Evolutionary conservation across 2,797 vertebrate species (phyloP).

Genomic region (Oreochromis grahami): DNA sequence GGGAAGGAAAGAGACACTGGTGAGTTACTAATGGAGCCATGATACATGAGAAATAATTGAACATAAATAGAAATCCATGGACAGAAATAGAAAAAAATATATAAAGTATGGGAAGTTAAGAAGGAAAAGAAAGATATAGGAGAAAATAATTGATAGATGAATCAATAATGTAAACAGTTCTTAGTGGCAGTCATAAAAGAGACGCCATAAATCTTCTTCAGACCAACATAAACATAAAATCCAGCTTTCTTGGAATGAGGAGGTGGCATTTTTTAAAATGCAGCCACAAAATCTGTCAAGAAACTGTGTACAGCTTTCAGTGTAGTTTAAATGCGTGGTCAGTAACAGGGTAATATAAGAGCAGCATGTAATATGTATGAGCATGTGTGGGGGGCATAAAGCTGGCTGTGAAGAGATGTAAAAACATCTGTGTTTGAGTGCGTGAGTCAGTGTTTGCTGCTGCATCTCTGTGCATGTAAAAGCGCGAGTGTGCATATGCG

Average conservation of each 20-base stretch:
- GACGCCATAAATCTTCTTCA: background rate
- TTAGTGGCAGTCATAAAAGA: background rate
- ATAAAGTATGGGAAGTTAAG: background rate
- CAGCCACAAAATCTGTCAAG: background rate
- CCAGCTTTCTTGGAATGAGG: background rate
- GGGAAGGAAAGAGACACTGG: background rate
- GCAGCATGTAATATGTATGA: slow-evolving; percentile 54
- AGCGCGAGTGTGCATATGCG: background rate
- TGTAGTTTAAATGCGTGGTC: slow-evolving; percentile 20
- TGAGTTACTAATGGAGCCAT: background rate
- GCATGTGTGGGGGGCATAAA: slow-evolving; percentile 16
- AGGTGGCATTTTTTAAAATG: background rate
- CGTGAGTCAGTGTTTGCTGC: slow-evolving; percentile 43
- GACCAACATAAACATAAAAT: background rate
- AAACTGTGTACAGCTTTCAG: background rate
- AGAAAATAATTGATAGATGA: background rate
- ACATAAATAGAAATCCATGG: background rate
- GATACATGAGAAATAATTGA: background rate
- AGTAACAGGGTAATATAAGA: slow-evolving; percentile 31
- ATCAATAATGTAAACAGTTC: background rate
- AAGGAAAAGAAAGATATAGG: background rate
- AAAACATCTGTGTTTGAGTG: slow-evolving; percentile 48
- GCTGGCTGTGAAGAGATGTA: slow-evolving; percentile 19
- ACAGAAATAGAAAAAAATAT: background rate
- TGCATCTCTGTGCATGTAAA: slow-evolving; percentile 17